phyloP scores from a whole-genome alignment of 2,113 vertebrate genomes.

The Ceuthmochares aereus region DNA sequence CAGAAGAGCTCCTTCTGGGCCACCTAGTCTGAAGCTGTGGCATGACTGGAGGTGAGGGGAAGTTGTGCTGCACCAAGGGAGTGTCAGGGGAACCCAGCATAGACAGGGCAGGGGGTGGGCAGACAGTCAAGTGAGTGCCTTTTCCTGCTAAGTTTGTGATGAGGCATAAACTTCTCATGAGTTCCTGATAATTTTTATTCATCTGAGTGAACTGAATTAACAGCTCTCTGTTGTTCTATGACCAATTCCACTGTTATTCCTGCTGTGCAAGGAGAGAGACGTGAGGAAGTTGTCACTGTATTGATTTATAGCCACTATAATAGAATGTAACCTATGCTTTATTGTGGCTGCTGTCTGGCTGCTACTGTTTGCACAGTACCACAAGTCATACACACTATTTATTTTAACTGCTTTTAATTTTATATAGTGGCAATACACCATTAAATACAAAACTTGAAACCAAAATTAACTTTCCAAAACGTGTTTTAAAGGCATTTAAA shows the following conservation, averaged over 20 bases:
- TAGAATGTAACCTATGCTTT: neutral
- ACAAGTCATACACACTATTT: neutral
- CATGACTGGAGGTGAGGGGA: no score
- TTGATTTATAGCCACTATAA: neutral
- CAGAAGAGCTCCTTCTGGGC: neutral
- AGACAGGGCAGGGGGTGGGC: neutral
- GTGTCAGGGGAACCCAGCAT: neutral
- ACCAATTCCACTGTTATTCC: neutral
- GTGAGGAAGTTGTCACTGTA: neutral
- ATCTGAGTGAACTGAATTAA: neutral
- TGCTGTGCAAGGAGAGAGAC: neutral
- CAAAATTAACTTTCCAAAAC: neutral
- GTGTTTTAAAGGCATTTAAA: slow-evolving; percentile 4
- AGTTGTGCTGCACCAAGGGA: neutral
- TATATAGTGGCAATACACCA: slow-evolving; percentile 30
- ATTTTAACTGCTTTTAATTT: slow-evolving; percentile 59
- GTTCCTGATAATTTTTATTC: neutral
- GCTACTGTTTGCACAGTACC: neutral
- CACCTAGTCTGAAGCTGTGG: neutral
- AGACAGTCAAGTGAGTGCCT: neutral
- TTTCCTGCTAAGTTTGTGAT: neutral
- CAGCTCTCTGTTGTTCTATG: rapidly evolving
- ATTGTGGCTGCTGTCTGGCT: neutral
- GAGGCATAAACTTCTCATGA: neutral
- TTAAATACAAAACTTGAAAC: slow-evolving; percentile 48